Percentiles rank a stretch among this genome's conserved stretches.
phyloP scores from a whole-genome alignment of 2,797 vertebrate genomes.

The Centropyge bicolor region DNA sequence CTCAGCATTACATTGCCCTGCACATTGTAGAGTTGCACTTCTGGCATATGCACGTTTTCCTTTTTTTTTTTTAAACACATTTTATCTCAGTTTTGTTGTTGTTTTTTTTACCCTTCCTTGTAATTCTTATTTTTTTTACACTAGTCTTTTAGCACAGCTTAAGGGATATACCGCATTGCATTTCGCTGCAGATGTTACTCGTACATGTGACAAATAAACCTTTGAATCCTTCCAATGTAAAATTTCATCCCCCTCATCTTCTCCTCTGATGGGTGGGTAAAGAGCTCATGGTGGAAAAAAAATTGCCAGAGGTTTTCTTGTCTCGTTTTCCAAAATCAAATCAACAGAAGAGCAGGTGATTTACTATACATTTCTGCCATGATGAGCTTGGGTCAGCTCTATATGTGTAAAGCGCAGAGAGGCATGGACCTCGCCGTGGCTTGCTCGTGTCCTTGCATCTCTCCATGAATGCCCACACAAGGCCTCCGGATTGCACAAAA shows the following conservation, averaged over 20 bases:
- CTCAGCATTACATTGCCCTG: neutral
- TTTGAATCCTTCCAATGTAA: conserved; percentile 7
- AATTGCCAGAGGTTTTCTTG: conserved; percentile 2
- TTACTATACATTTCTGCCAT: conserved; percentile 39
- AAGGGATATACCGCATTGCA: neutral
- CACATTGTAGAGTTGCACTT: neutral
- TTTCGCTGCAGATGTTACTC: conserved; percentile 9
- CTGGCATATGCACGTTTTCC: neutral
- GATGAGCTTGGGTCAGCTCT: conserved; percentile 52
- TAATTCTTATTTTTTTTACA: neutral
- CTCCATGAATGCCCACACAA: conserved; percentile 74
- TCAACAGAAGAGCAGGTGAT: conserved; percentile 49
- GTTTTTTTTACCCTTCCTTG: neutral
- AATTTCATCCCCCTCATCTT: neutral
- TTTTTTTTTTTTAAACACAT: neutral
- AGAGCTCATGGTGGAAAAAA: conserved; percentile 16
- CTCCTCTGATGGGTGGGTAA: conserved; percentile 3
- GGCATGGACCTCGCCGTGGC: conserved; percentile 37
- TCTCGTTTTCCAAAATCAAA: conserved; percentile 26
- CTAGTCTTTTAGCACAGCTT: neutral
- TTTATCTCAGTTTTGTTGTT: neutral
- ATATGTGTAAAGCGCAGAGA: conserved; percentile 43
- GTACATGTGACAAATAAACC: neutral
- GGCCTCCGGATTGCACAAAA: conserved; percentile 77
- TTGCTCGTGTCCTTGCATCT: conserved; percentile 73